A percentile compares a stretch with the other conserved stretches of the same genome.
These are phyloP conservation scores for Belgica antarctica DNA, from an alignment of 2,888 invertebrate species.

Conservation along the genomic window DNA sequence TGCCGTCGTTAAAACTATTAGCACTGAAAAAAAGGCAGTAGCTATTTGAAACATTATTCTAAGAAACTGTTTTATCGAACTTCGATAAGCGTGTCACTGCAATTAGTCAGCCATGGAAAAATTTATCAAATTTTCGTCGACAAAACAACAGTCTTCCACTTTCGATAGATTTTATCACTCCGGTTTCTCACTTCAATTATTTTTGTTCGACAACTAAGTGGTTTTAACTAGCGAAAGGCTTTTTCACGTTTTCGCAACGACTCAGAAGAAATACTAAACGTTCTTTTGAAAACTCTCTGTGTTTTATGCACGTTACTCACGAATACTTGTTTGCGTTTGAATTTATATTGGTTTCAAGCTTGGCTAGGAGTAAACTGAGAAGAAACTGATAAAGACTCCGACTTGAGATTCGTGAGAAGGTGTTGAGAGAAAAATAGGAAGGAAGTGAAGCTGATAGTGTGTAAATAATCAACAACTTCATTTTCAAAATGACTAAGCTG, in stretches of 20 bases:
- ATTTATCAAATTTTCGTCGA: neutral
- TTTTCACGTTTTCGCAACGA: slow-evolving; percentile 29
- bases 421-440: no score
- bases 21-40: neutral
- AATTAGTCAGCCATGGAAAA: slow-evolving; percentile 30
- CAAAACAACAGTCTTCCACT: neutral
- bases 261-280: slow-evolving; percentile 33
- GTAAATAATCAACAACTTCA: no score
- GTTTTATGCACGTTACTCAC: neutral
- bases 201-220: no score
- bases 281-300: slow-evolving; percentile 32
- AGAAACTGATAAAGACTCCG: no score
- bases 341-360: no score
- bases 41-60: neutral
- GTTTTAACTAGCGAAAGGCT: neutral
- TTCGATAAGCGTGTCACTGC: neutral
- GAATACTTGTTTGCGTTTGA: neutral
- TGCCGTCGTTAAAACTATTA: neutral
- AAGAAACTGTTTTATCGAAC: neutral
- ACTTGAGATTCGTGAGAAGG: no score
- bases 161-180: neutral
- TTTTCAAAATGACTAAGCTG: no score
- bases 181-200: neutral
- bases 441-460: no score
- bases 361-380: no score